A percentile compares a stretch with the other conserved stretches of the same genome.
These are phyloP conservation scores for Nannospalax galili DNA, from an alignment of 2,113 vertebrate genomes.

Conservation along the genomic window DNA sequence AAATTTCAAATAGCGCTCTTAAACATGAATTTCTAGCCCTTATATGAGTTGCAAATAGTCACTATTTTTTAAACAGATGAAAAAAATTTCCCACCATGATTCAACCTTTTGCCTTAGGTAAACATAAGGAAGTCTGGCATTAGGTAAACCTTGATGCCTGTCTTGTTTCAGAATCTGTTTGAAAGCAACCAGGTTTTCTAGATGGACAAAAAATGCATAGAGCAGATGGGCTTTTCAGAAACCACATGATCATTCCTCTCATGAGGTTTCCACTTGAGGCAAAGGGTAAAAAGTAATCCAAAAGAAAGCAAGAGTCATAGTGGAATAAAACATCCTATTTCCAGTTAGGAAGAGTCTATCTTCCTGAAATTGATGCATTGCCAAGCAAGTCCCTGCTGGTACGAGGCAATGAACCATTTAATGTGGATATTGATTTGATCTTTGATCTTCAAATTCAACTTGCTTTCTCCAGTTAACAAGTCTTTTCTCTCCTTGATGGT, in stretches of 20 bases:
- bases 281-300: constrained; percentile 37
- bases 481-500: not conserved
- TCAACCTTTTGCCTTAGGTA: constrained; percentile 57
- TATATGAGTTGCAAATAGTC: constrained; percentile 46
- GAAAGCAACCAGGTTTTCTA: constrained; percentile 38
- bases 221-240: constrained; percentile 46
- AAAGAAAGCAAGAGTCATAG: not conserved
- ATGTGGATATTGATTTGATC: constrained; percentile 47
- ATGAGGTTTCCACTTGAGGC: constrained; percentile 28
- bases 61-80: not conserved
- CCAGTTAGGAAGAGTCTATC: not conserved
- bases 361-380: constrained; percentile 29
- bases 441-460: constrained; percentile 40
- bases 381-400: not conserved
- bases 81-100: not conserved
- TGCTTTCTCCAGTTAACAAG: not conserved
- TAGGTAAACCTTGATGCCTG: constrained; percentile 26
- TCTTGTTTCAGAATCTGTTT: constrained; percentile 41
- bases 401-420: not conserved
- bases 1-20: not conserved
- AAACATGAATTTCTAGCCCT: constrained; percentile 47
- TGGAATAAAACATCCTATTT: constrained; percentile 25
- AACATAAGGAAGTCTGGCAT: not conserved
- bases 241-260: constrained; percentile 28
- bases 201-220: not conserved